Evolutionary conservation across 2,888 invertebrate species (phyloP), one percentile per base, ranked within the genome.

Genomic region (Lydus trimaculatus): DNA sequence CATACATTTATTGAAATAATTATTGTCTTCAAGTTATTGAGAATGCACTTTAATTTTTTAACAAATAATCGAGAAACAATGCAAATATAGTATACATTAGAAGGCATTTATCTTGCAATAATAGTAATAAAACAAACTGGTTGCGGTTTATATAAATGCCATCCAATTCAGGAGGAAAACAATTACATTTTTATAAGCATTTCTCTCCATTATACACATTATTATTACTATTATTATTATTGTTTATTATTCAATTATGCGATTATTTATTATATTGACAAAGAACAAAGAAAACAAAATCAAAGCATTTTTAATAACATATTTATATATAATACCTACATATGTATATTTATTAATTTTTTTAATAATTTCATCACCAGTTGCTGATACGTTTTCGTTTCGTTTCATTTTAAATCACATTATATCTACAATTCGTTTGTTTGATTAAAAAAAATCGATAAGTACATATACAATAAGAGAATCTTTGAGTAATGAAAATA

Each of bases 1-100:
- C 64, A 64, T 71, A 71, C 71, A 71, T 71, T 71, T 80, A 83
- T 82, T 84, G 77, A 82, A 56, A 80, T 83, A 84, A 84, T 85
- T 85, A 85, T 85, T 85, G 85, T 85, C 85, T 83, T 83, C 80
- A 84, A 28, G 83, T 85, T 85, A 85, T 85, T 85, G 83, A 85
- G 84, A 85, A 85, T 85, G 85, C 85, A 84, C 82, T 84, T 82
- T 56, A n/a, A n/a, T 56, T 39, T 9, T 36, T 83, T 79, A 82
- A 83, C 82, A 83, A 81, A 83, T 80, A 1, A 80, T 80, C 78
- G 76, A 13, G 28, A 77, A 76, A 73, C 65, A 76, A 75, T 73
- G 73, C 73, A 70, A 23, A 4, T 15, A 65, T 73, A n/a, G n/a
- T n/a, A n/a, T n/a, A n/a, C n/a, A 77, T 79, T 73, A 76, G 79